phyloP scores from a whole-genome alignment of 2,888 invertebrate genomes.

The Andrena flavipes region DNA sequence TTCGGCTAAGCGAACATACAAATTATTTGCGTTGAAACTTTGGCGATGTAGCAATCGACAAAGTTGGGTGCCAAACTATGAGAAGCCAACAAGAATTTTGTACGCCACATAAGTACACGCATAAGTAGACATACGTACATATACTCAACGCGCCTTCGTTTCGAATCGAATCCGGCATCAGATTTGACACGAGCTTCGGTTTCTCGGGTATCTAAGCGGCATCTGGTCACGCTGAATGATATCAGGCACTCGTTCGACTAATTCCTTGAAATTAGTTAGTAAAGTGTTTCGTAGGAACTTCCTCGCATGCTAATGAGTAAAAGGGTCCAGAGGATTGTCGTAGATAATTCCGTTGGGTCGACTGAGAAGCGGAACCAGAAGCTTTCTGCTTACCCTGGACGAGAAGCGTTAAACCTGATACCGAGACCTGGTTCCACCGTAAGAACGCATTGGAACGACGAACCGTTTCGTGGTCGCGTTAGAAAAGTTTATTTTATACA shows the following conservation, averaged over 20 bases:
- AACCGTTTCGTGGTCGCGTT: constrained; percentile 36
- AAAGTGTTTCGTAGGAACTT: constrained; percentile 47
- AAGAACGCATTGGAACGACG: not conserved
- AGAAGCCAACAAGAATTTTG: constrained; percentile 42
- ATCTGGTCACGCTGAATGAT: not conserved
- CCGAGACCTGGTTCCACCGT: constrained; percentile 2
- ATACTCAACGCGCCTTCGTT: not conserved
- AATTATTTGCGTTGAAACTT: constrained; percentile 20
- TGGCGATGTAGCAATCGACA: constrained; percentile 22
- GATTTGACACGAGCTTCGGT: not conserved
- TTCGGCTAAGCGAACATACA: not conserved
- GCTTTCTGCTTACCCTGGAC: not conserved
- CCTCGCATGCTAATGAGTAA: constrained; percentile 39
- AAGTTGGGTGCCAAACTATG: constrained; percentile 52
- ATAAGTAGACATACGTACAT: constrained; percentile 14
- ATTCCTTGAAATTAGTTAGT: constrained; percentile 14
- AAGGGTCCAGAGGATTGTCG: not conserved
- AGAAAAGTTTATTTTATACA: constrained; percentile 42
- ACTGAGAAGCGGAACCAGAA: not conserved
- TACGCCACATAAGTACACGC: constrained; percentile 11
- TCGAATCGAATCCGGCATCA: constrained; percentile 6
- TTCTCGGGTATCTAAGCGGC: not conserved
- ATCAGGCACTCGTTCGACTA: not conserved
- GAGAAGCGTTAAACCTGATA: not conserved
- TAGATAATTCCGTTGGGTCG: not conserved